These are phyloP conservation scores for Himalopsyche japonica DNA, from an alignment of 2,888 invertebrate species.

Conservation along the genomic window DNA sequence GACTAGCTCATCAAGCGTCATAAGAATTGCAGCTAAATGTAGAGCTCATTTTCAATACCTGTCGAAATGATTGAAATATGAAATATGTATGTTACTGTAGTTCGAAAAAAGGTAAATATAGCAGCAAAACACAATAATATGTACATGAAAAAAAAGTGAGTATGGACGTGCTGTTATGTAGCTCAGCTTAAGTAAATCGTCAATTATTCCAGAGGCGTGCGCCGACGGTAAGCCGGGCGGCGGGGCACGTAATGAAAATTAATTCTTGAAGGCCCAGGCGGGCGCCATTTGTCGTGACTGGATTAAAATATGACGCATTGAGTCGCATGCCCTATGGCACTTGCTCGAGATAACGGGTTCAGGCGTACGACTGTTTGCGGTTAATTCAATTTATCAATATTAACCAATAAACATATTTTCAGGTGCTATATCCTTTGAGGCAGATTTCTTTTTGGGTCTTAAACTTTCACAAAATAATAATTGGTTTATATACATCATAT, in stretches of 20 bases:
- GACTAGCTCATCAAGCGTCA: too few species aligned
- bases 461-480: too few species aligned
- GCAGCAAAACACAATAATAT: too few species aligned
- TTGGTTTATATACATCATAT: too few species aligned
- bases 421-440: too few species aligned
- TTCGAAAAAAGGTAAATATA: too few species aligned
- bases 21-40: too few species aligned
- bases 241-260: slow-evolving; percentile 37
- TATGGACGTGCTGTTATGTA: neutral
- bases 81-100: too few species aligned
- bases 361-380: neutral
- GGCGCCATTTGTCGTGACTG: slow-evolving; percentile 29
- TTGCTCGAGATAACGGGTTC: neutral
- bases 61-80: too few species aligned
- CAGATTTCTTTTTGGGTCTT: too few species aligned
- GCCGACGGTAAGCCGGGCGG: slow-evolving; percentile 3
- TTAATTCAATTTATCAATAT: neutral
- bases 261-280: slow-evolving; percentile 30
- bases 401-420: neutral
- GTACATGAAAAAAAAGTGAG: neutral
- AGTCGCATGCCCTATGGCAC: neutral
- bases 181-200: neutral
- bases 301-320: slow-evolving; percentile 26
- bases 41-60: too few species aligned
- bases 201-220: neutral